A percentile compares a stretch with the other conserved stretches of the same genome.
Conservation (phyloP, 2,113 vertebrate genomes). For the Myrmecophaga tridactyla region DNA sequence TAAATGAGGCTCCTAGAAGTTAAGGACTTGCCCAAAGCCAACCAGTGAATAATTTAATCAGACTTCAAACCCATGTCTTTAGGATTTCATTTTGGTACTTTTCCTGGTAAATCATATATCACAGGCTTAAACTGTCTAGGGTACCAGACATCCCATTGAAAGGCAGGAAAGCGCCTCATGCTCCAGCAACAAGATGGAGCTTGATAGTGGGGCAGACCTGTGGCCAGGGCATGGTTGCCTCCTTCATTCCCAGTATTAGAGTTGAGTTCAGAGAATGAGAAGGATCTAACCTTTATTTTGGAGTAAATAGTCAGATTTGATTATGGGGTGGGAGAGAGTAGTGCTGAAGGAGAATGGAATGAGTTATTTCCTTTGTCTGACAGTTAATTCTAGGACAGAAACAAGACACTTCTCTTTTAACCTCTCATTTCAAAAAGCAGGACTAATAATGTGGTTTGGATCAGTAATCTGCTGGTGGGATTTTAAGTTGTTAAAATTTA, state of each 20-base stretch:
- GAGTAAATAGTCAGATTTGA: neutral
- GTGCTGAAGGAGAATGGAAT: neutral
- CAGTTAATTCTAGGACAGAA: neutral
- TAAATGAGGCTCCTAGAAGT: neutral
- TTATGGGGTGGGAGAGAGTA: fast-evolving
- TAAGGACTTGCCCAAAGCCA: neutral
- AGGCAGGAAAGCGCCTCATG: neutral
- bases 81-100: neutral
- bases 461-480: neutral
- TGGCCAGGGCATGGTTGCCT: neutral
- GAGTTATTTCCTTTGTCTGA: neutral
- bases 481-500: neutral
- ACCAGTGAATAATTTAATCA: neutral
- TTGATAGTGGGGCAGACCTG: neutral
- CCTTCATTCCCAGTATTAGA: neutral
- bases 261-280: neutral
- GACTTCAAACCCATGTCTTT: neutral
- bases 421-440: neutral
- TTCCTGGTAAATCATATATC: neutral
- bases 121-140: neutral
- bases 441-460: neutral
- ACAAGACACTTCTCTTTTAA: neutral
- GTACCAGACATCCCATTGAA: neutral
- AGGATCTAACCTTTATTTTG: neutral
- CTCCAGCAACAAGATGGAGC: neutral